A percentile compares a stretch with the other conserved stretches of the same genome.
phyloP scores from a whole-genome alignment of 2,888 invertebrate species.

The Phyllotreta cruciferae region DNA sequence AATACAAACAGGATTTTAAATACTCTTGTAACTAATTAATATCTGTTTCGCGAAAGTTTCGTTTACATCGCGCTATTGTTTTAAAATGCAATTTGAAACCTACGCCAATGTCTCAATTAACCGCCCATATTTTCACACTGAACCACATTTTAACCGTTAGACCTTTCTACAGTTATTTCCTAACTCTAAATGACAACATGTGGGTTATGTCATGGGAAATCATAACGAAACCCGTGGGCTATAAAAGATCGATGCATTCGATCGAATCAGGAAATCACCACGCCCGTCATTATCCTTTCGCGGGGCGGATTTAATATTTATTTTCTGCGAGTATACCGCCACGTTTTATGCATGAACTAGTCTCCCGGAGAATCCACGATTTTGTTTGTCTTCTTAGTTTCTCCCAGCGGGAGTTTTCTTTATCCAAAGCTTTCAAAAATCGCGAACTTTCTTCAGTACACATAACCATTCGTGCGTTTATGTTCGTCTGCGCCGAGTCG shows the following conservation, averaged over 20 bases:
- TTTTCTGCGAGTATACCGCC: background rate
- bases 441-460: no score
- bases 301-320: constrained; percentile 3
- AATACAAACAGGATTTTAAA: no score
- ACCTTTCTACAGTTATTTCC: constrained; percentile 17
- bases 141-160: constrained; percentile 6
- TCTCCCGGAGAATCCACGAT: background rate
- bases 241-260: constrained; percentile 18
- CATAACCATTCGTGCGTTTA: no score
- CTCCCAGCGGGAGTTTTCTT: no score
- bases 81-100: background rate
- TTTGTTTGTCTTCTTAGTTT: no score
- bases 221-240: constrained; percentile 11
- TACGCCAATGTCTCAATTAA: constrained; percentile 1
- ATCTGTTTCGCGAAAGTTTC: no score
- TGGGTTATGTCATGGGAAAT: constrained; percentile 21
- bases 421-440: no score
- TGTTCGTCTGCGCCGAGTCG: no score
- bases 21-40: no score
- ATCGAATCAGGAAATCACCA: constrained; percentile 24
- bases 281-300: constrained; percentile 10
- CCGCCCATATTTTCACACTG: constrained; percentile 16
- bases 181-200: constrained; percentile 18
- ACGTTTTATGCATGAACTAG: constrained; percentile 1
- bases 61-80: no score